Evolutionary conservation across 2,113 vertebrate genomes (phyloP), one percentile per base, ranked within the genome.

Genomic region (Callorhinus ursinus): DNA sequence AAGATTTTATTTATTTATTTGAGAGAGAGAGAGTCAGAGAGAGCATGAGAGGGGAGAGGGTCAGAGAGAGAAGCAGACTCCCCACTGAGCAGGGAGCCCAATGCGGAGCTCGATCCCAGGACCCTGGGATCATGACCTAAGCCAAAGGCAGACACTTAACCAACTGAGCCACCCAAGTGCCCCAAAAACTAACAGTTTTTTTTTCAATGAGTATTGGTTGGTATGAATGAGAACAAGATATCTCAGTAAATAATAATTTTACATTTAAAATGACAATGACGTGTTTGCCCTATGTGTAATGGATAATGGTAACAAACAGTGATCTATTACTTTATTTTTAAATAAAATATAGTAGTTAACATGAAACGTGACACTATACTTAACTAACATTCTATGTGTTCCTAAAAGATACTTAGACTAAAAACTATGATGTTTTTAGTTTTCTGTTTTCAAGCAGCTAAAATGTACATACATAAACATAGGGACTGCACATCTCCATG

Each of bases 271-370:
- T 94, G 57, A 77, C 28, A 86, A 59, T 1, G 5, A 15, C 6
- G 33, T 80, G 49, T 79, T 92, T 71, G 63, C n/a, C 63, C 4
- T 93, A 18, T n/a, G 22, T 21, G 2, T 71, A 83, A 71, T 77
- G 51, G 67, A 39, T 89, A 71, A 81, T 14, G 31, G 53, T 85
- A 63, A 61, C 28, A 76, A 90, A 39, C 0, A n/a, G 36, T 79
- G 67, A 96, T 76, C 21, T 31, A 53, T 79, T 93, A 57, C 9
- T 94, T 86, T 87, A 63, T 39, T 92, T 93, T 83, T 55, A 76
- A 49, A 89, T 94, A 88, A 95, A 88, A 84, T 91, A 81, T n/a
- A 81, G 53, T 67, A 96, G 39, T 92, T 83, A 95, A 85, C 95
- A 72, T 94, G 63, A 72, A 90, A 96, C 90, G 39, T 74, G 33